Evolutionary conservation across 2,113 vertebrate genomes (phyloP), one percentile per base, ranked within the genome.

Genomic region (Coracopsis vasa): DNA sequence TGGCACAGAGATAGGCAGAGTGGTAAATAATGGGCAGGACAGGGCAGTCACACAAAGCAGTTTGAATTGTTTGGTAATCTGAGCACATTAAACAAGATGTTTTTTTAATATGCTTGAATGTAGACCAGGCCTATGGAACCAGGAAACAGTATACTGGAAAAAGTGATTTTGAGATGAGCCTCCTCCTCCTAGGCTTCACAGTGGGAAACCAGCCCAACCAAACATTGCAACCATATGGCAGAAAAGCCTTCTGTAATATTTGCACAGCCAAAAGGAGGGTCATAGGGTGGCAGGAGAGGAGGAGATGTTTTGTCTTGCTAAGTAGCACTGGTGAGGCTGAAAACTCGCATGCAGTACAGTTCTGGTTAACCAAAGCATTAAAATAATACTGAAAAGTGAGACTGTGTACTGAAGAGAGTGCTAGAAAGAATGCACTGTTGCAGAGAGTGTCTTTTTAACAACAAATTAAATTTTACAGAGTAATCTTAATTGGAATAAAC

Each of bases 1-100:
- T 90, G 92, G 88, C 84, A 85, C 74, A 54, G 81, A 81, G 80
- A 73, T 62, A 91, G 78, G 65, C 37, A 72, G 69, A 90, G 81
- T 50, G 35, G 91, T 94, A 94, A 95, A 94, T 87, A 91, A 82
- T 0, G 0, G 73, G 91, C 81, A 88, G 84, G 44, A 92, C 94
- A 79, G 70, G 61, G 84, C 56, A 94, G 84, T 82, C 51, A 92
- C 73, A 94, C 39, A 94, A 82, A 92, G 37, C 56, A 44, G 8
- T 90, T 88, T 65, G 51, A 87, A 94, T 82, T 87, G 81, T 72
- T 79, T 79, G 53, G 70, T 85, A 87, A 94, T 95, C 78, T 90
- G 90, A 66, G 37, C 62, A 65, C 58, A 28, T 90, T 61, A 91
- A 88, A 75, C 13, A 85, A 89, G 75, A 58, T 48, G 15, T 0